Evolutionary conservation across 2,888 invertebrate species (phyloP).

Genomic region (Diaphora mendica): DNA sequence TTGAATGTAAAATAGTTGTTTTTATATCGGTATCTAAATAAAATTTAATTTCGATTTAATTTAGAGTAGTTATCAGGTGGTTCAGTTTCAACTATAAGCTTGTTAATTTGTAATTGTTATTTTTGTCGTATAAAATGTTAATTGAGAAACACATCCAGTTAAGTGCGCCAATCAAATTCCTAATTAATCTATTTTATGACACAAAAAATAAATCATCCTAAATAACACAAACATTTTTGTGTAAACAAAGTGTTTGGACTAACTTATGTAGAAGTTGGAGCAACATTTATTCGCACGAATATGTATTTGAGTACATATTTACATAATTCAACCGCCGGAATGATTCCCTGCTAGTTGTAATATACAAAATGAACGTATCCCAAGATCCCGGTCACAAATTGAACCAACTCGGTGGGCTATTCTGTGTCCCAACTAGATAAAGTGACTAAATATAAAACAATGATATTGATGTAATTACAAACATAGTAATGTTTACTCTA

Average conservation of each 20-base stretch:
- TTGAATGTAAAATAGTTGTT: conserved; percentile 10
- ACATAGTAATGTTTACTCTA: not conserved
- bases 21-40: not conserved
- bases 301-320: conserved; percentile 65
- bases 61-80: not conserved
- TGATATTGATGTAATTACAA: not conserved
- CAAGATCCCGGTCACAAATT: conserved; percentile 85
- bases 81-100: not conserved
- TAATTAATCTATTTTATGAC: not conserved
- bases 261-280: conserved; percentile 32
- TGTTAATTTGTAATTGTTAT: not conserved
- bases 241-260: conserved; percentile 35
- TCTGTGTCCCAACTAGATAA: conserved; percentile 51
- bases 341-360: conserved; percentile 78
- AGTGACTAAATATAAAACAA: not conserved
- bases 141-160: not conserved
- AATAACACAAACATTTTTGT: conserved; percentile 23
- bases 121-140: not conserved
- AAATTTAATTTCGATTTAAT: not conserved
- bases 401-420: conserved; percentile 73
- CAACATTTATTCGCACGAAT: conserved; percentile 64
- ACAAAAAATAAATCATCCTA: not conserved
- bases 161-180: not conserved
- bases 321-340: conserved; percentile 79
- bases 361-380: conserved; percentile 85